phyloP scores from a whole-genome alignment of 2,888 invertebrate species.

The Dendrolimus pini region DNA sequence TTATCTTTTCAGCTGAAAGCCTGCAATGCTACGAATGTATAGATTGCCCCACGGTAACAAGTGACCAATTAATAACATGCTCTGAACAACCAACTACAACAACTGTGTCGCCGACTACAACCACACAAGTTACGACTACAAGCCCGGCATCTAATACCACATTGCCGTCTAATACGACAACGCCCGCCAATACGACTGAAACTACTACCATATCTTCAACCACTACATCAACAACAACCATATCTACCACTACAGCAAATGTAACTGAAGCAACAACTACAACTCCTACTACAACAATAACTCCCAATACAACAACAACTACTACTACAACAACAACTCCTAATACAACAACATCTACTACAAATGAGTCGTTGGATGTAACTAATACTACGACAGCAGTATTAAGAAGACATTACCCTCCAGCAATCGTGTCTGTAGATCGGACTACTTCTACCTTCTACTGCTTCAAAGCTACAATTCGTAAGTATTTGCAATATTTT shows the following conservation, averaged over 20 bases:
- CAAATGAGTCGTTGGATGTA: neutral
- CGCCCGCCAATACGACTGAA: constrained; percentile 3
- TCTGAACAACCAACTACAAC: constrained; percentile 8
- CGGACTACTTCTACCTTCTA: neutral
- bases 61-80: constrained; percentile 21
- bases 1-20: constrained; percentile 24
- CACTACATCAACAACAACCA: constrained; percentile 6
- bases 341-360: neutral
- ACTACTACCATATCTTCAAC: constrained; percentile 6
- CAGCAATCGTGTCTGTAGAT: neutral
- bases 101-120: constrained; percentile 2
- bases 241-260: constrained; percentile 3
- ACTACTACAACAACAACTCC: neutral
- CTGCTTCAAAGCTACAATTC: neutral
- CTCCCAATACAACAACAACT: neutral
- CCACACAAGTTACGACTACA: neutral
- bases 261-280: constrained; percentile 1
- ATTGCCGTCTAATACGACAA: constrained; percentile 2
- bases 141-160: too few species aligned
- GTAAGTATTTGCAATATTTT: neutral
- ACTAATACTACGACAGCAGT: too few species aligned
- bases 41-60: constrained; percentile 20
- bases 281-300: neutral
- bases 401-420: neutral
- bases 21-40: constrained; percentile 32